A percentile compares a stretch with the other conserved stretches of the same genome.
These are phyloP conservation scores for Brachyalestes nurse DNA, from an alignment of 2,797 vertebrate species.

Conservation along the genomic window DNA sequence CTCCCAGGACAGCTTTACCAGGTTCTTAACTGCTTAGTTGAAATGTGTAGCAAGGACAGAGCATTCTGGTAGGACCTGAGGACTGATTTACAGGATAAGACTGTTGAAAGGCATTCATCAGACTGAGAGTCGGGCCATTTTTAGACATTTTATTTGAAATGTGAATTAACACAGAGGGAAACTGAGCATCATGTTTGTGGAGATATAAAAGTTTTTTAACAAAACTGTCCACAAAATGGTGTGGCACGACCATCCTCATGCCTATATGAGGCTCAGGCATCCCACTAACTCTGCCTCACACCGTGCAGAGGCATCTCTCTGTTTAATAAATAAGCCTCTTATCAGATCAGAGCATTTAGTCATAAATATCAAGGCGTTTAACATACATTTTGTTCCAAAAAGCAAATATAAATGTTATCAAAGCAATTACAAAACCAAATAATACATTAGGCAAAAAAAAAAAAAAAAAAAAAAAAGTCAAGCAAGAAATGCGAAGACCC, in stretches of 20 bases:
- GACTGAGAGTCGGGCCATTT: slow-evolving; percentile 16
- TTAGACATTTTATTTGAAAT: slow-evolving; percentile 84
- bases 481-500: slow-evolving; percentile 75
- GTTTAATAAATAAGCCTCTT: slow-evolving; percentile 83
- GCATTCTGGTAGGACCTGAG: no score
- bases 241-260: slow-evolving; percentile 71
- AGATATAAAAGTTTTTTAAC: slow-evolving; percentile 82
- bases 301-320: slow-evolving; percentile 71
- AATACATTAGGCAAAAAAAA: slow-evolving; percentile 76
- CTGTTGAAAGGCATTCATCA: slow-evolving; percentile 41
- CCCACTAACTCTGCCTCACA: slow-evolving; percentile 64
- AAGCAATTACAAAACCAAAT: slow-evolving; percentile 82
- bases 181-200: slow-evolving; percentile 79
- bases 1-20: not conserved
- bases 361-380: slow-evolving; percentile 83
- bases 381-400: slow-evolving; percentile 70
- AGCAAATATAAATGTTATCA: slow-evolving; percentile 81
- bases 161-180: slow-evolving; percentile 78
- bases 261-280: slow-evolving; percentile 61
- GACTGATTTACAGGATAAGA: not conserved
- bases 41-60: not conserved
- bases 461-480: slow-evolving; percentile 53
- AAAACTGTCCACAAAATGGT: slow-evolving; percentile 80
- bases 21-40: not conserved
- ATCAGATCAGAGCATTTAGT: slow-evolving; percentile 72